Conservation (phyloP, 2,888 invertebrate genomes). For the Callinectes sapidus region DNA sequence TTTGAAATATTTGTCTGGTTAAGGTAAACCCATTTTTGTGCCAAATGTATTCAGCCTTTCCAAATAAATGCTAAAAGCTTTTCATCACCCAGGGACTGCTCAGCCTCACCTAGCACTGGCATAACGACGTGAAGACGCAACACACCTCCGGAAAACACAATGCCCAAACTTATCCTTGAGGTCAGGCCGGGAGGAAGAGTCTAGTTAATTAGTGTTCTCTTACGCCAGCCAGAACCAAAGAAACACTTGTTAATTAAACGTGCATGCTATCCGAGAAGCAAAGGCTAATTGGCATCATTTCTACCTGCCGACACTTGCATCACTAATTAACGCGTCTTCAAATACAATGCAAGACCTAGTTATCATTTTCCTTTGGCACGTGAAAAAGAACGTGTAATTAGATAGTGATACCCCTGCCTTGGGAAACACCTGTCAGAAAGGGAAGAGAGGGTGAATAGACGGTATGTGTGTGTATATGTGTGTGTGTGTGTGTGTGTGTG, state of each 20-base stretch:
- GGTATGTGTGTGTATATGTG: background rate
- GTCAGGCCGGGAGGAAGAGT: background rate
- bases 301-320: background rate
- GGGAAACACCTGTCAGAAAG: background rate
- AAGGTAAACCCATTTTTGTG: background rate
- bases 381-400: background rate
- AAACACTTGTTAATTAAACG: slow-evolving; percentile 2
- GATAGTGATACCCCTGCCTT: background rate
- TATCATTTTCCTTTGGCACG: background rate
- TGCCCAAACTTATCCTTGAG: background rate
- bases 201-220: background rate
- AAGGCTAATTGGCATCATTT: slow-evolving; percentile 5
- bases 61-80: background rate
- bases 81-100: background rate
- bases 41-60: background rate
- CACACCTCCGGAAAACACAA: background rate
- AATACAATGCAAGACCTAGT: background rate
- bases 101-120: background rate
- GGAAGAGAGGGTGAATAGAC: background rate
- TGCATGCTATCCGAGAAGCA: background rate
- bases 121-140: background rate
- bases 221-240: background rate
- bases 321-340: background rate
- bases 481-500: background rate
- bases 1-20: background rate